phyloP scores from a whole-genome alignment of 2,888 invertebrate genomes.

The Trachelus tabidus region DNA sequence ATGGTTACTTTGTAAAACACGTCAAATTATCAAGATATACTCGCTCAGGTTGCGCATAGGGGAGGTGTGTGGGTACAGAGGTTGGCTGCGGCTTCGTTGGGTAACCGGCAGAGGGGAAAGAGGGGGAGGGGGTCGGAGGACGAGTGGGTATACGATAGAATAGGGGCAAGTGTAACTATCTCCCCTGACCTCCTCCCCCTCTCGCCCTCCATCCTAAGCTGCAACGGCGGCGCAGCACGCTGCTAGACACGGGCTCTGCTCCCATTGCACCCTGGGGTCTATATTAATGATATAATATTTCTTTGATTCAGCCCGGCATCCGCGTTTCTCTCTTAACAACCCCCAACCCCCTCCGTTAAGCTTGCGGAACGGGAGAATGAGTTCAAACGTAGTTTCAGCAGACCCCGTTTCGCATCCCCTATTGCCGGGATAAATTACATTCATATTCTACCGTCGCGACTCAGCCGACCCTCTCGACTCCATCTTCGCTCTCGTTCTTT shows the following conservation, averaged over 20 bases:
- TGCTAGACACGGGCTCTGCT: constrained; percentile 29
- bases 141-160: constrained; percentile 21
- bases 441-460: constrained; percentile 42
- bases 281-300: constrained; percentile 62
- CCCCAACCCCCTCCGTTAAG: constrained; percentile 31
- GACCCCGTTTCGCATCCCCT: constrained; percentile 53
- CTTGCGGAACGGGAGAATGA: constrained; percentile 35
- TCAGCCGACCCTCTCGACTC: constrained; percentile 12
- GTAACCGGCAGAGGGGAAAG: constrained; percentile 16
- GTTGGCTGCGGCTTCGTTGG: not conserved
- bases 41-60: constrained; percentile 28
- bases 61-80: constrained; percentile 19
- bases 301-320: constrained; percentile 53
- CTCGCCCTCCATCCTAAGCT: not conserved
- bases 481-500: not conserved
- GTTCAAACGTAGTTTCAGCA: constrained; percentile 53
- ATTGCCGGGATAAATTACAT: constrained; percentile 57
- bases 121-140: constrained; percentile 8
- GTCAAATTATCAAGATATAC: constrained; percentile 59
- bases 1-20: constrained; percentile 53
- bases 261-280: constrained; percentile 51
- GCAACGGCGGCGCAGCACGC: constrained; percentile 9
- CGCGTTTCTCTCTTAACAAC: constrained; percentile 50
- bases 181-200: constrained; percentile 7
- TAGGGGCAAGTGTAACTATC: constrained; percentile 8